Conservation (phyloP, 1,140 invertebrate species). For the Lucilia sericata region DNA sequence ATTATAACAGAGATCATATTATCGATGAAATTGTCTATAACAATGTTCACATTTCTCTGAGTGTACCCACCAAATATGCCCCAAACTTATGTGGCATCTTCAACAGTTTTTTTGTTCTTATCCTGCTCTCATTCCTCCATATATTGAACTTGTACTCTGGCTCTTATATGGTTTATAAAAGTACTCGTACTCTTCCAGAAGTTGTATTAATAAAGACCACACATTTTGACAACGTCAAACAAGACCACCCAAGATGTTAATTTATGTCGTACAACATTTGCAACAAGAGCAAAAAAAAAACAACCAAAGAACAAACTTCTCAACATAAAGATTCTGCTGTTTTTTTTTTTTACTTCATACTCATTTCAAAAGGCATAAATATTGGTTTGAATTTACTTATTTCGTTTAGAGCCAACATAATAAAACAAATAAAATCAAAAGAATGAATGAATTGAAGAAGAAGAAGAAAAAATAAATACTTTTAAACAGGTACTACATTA, state of each 20-base stretch:
- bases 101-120: no score
- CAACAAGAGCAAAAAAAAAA: constrained; percentile 30
- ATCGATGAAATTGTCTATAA: no score
- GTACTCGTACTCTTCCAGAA: constrained; percentile 32
- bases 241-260: constrained; percentile 63
- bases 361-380: background rate
- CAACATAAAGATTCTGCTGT: background rate
- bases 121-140: background rate
- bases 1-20: no score
- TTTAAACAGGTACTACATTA: background rate
- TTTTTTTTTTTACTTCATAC: no score
- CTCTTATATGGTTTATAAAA: no score
- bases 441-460: background rate
- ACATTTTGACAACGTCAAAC: constrained; percentile 64
- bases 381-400: background rate
- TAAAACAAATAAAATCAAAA: background rate
- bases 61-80: no score
- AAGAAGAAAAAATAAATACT: background rate
- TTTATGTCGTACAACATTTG: constrained; percentile 43
- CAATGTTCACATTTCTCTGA: no score
- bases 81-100: no score
- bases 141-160: constrained; percentile 47
- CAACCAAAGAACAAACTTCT: no score
- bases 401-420: background rate
- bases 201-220: constrained; percentile 68